These are phyloP conservation scores for Troides helena DNA, from an alignment of 2,888 invertebrate species.

Conservation along the genomic window DNA sequence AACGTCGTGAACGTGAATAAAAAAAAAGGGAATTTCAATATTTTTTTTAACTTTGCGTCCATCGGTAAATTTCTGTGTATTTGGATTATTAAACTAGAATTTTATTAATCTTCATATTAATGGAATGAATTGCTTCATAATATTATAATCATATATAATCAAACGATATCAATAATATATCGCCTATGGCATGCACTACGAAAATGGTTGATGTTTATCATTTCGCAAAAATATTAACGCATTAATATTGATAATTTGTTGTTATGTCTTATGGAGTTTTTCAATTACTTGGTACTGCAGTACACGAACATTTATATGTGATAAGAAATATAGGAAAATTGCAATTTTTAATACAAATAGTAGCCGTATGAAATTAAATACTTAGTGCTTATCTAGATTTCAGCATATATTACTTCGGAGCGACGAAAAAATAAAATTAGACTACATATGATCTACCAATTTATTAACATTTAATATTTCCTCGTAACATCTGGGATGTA, in stretches of 20 bases:
- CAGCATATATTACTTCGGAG: too few relatives aligned
- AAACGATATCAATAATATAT: background rate
- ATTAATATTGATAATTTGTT: conserved; percentile 1
- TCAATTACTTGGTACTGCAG: conserved; percentile 1
- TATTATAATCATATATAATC: background rate
- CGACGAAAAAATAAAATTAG: too few relatives aligned
- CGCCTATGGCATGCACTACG: background rate
- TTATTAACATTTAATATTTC: too few relatives aligned
- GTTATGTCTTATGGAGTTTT: background rate
- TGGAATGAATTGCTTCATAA: background rate
- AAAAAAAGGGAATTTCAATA: background rate
- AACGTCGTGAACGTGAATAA: too few relatives aligned
- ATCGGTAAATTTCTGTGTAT: background rate
- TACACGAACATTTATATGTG: background rate
- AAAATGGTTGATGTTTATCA: conserved; percentile 1
- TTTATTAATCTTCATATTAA: background rate
- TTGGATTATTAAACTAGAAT: background rate
- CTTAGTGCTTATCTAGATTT: too few relatives aligned
- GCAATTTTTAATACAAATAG: too few relatives aligned
- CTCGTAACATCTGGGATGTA: too few relatives aligned
- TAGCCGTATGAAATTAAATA: too few relatives aligned
- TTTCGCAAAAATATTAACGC: conserved; percentile 6
- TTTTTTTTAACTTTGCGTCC: background rate
- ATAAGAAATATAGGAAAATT: too few relatives aligned
- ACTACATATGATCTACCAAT: too few relatives aligned